Evolutionary conservation across 2,113 vertebrate genomes (phyloP).

Genomic region (Emydocephalus ijimae): DNA sequence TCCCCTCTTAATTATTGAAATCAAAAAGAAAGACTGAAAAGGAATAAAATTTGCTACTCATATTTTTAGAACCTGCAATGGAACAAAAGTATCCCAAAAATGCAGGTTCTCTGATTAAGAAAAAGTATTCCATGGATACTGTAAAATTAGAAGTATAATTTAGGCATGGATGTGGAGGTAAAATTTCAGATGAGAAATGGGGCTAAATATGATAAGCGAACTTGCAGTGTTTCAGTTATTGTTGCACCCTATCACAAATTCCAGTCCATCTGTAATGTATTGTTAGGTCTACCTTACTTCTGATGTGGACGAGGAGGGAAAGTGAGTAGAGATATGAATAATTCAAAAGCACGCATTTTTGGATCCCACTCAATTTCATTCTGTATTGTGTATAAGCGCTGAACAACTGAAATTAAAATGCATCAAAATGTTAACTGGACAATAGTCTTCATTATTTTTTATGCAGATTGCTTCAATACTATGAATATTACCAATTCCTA

Average conservation of each 20-base stretch:
- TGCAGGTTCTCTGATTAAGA: background rate
- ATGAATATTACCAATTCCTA: background rate
- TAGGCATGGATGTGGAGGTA: background rate
- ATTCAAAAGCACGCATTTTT: background rate
- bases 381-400: background rate
- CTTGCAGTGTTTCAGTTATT: background rate
- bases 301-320: background rate
- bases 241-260: background rate
- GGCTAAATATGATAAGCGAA: background rate
- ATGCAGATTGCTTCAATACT: background rate
- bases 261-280: background rate
- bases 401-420: background rate
- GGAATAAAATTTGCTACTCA: background rate
- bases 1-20: background rate
- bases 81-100: background rate
- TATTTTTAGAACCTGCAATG: background rate
- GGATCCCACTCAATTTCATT: background rate
- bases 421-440: background rate
- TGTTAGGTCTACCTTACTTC: background rate
- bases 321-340: background rate
- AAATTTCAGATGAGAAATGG: background rate
- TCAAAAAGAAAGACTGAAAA: background rate
- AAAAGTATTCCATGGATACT: background rate
- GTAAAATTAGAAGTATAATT: background rate
- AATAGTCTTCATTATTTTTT: background rate